Evolutionary conservation across 2,113 vertebrate species (phyloP), one percentile per base, ranked within the genome.

Genomic region (Macaca fascicularis): DNA sequence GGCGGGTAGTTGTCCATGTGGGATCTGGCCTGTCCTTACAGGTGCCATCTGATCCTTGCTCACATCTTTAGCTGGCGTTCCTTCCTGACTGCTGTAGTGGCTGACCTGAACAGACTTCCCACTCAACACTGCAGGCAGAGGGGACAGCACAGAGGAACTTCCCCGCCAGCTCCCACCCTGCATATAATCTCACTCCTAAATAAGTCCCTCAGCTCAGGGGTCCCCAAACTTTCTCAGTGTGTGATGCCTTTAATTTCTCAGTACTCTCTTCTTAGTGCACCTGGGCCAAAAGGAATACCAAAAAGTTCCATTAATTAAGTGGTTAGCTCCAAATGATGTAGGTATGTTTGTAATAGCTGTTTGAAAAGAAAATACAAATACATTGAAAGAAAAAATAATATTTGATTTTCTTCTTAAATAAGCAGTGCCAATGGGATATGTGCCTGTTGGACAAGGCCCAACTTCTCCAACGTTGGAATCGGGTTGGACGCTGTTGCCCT

Each of bases 121-220:
- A 32, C 5, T 20, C 11, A 3, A 0, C 20, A 14, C 1, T 25
- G 17, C 40, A 30, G 4, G 75, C 0, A 45, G 75, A 30, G 75
- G 59, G 0, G 2, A 14, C 40, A 52, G 59, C 1, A 8, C 5
- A 6, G 17, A 12, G 7, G 11, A 20, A 50, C 38, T 20, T 22
- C 0, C 57, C 30, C 0, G 0, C 38, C 6, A 3, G 32, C 74
- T 57, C 61, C 52, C 52, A 57, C 25, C 2, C 1, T 0, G 35
- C 25, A 22, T 2, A 27, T 3, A 35, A 30, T 57, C 10, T n/a
- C 10, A 38, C 5, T 40, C 32, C 52, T 43, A 48, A 64, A 25
- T 7, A 55, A 23, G 19, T 4, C 40, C 27, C 9, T 16, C 5
- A 25, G 19, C 50, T 55, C n/a, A 64, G 52, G 70, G 85, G 38